phyloP scores from a whole-genome alignment of 2,888 invertebrate species.

The Synanthedon vespiformis region DNA sequence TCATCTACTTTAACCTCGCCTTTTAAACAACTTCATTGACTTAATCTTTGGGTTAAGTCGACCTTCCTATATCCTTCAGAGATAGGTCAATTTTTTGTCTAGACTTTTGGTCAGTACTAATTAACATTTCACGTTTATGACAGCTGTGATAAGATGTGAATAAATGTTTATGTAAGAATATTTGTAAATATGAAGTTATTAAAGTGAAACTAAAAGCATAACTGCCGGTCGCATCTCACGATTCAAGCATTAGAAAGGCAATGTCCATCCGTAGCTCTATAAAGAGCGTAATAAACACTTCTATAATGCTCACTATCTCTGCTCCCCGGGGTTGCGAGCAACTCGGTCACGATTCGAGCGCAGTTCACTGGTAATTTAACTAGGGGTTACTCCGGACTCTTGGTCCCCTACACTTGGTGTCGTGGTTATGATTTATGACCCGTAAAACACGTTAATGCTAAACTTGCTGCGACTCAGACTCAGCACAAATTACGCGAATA shows the following conservation, averaged over 20 bases:
- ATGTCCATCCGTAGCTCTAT: constrained; percentile 4
- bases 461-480: not conserved
- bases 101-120: no score
- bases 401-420: not conserved
- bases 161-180: no score
- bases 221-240: constrained; percentile 8
- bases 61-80: no score
- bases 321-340: constrained; percentile 2
- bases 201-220: constrained; percentile 10
- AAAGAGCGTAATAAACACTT: constrained; percentile 15
- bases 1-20: no score
- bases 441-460: not conserved
- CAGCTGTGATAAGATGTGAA: no score
- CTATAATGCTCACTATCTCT: constrained; percentile 2
- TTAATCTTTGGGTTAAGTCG: no score
- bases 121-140: no score
- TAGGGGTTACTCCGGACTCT: not conserved
- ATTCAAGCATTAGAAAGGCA: constrained; percentile 10
- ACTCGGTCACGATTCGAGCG: constrained; percentile 10
- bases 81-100: no score
- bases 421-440: not conserved
- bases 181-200: constrained; percentile 9
- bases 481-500: no score
- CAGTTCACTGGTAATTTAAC: constrained; percentile 1
- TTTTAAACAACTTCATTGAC: no score